A percentile compares a stretch with the other conserved stretches of the same genome.
Evolutionary conservation across 2,113 vertebrate species (phyloP).

Genomic region (Neodon shergylaensis): DNA sequence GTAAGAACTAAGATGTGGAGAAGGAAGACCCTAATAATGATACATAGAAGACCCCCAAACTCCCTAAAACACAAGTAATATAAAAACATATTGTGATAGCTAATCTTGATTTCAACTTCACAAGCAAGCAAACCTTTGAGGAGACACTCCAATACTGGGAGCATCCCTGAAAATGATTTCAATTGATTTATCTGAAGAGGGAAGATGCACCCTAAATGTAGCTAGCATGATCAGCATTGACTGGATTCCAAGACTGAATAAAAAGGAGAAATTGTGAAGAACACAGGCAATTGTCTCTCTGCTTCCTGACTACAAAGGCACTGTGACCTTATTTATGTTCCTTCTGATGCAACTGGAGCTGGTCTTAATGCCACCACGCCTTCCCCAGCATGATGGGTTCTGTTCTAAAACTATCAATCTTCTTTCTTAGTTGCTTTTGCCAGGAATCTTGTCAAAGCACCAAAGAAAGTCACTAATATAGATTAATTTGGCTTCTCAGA

Average conservation of each 20-base stretch:
- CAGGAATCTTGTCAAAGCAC: not conserved
- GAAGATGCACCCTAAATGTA: not conserved
- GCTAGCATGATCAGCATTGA: not conserved
- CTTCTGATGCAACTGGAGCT: too few species aligned
- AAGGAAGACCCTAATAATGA: not conserved
- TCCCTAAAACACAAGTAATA: not conserved
- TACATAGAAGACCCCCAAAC: not conserved
- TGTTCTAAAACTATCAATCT: not conserved
- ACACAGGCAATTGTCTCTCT: not conserved
- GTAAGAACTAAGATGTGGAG: not conserved
- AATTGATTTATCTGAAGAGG: not conserved
- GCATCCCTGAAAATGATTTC: not conserved
- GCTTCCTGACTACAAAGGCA: not conserved
- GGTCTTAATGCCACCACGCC: too few species aligned
- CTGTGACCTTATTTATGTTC: too few species aligned
- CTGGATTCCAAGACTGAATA: not conserved
- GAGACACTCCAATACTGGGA: not conserved
- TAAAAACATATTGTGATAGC: not conserved
- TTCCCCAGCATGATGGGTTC: not conserved
- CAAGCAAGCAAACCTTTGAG: not conserved
- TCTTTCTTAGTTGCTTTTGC: not conserved
- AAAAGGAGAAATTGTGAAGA: not conserved
- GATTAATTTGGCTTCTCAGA: not conserved
- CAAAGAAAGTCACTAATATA: not conserved
- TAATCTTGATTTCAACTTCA: not conserved